Evolutionary conservation across 2,888 invertebrate genomes (phyloP).

Genomic region (Protonemura montana): DNA sequence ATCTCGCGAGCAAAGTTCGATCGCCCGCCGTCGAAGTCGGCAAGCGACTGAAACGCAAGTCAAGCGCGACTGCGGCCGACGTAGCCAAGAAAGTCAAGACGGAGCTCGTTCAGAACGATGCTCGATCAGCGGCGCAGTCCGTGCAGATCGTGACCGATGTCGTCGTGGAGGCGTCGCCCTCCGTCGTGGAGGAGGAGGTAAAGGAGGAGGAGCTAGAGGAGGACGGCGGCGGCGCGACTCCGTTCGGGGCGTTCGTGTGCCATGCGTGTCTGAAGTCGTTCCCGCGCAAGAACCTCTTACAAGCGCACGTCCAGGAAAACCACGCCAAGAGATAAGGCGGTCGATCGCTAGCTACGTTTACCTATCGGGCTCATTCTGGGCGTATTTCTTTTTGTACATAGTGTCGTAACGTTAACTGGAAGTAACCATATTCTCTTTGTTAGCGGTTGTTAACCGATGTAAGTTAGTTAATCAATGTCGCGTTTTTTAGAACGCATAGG

Average conservation of each 20-base stretch:
- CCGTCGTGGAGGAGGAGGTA: background rate
- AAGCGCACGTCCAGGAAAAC: background rate
- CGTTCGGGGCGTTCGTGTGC: constrained; percentile 2
- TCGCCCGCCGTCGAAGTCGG: background rate
- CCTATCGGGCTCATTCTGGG: background rate
- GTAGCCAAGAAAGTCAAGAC: constrained; percentile 23
- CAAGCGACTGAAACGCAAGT: constrained; percentile 19
- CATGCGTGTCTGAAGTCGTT: constrained; percentile 23
- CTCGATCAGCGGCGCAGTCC: background rate
- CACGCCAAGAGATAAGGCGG: constrained; percentile 12
- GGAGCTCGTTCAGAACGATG: background rate
- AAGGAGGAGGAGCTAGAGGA: background rate
- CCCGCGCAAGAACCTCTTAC: background rate
- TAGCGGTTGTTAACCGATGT: background rate
- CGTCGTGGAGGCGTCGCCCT: background rate
- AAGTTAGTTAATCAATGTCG: background rate
- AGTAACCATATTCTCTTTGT: background rate
- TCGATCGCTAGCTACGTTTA: background rate
- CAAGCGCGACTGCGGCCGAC: constrained; percentile 9
- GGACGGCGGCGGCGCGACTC: background rate
- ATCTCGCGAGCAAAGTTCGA: background rate
- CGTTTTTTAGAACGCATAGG: background rate
- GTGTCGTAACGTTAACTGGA: background rate
- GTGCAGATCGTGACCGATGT: constrained; percentile 9
- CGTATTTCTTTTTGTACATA: background rate